Evolutionary conservation across 2,888 invertebrate genomes (phyloP), one percentile per base, ranked within the genome.

Genomic region (Fabriciana adippe): DNA sequence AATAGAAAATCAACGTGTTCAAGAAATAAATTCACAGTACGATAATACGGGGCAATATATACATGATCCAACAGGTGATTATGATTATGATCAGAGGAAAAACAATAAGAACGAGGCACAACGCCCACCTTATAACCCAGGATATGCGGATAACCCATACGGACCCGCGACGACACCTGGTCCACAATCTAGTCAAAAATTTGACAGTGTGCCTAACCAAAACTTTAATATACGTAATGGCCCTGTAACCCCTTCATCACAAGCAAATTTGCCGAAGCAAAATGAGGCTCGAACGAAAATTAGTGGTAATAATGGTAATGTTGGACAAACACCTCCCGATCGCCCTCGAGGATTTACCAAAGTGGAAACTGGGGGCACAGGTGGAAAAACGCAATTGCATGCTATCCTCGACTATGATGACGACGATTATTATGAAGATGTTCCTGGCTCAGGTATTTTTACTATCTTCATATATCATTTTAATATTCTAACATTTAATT

Each of bases 361-460:
- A 77, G 95, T 95, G 55, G 92, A 92, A 78, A 81, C 86, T 5
- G 94, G 94, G 71, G 91, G 93, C 1, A 90, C 87, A 69, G 95
- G 89, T 77, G 89, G 91, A 16, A 94, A 94, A 80, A 95, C 95
- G 1, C 95, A 95, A 75, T 86, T 96, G 68, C 96, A 96, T 82
- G 95, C 96, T 4, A 94, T 96, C 26, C 90, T 96, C 61, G 96
- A 96, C 82, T 96, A 96, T 78, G 95, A 95, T 75, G 93, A 93
- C 69, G 93, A 93, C 69, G 87, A 86, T 55, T 94, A 95, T 77
- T 94, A 95, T 68, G 95, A 95, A 75, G 94, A 95, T 71, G 93
- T 93, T 73, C 93, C 94, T 72, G 94, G 92, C 55, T 87, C 90
- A 77, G 89, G 92, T 92, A 79, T 83, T 74, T 73, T 55, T 48